These are phyloP conservation scores for Paratrypauchen microcephalus DNA, from an alignment of 2,797 vertebrate species.

Conservation along the genomic window DNA sequence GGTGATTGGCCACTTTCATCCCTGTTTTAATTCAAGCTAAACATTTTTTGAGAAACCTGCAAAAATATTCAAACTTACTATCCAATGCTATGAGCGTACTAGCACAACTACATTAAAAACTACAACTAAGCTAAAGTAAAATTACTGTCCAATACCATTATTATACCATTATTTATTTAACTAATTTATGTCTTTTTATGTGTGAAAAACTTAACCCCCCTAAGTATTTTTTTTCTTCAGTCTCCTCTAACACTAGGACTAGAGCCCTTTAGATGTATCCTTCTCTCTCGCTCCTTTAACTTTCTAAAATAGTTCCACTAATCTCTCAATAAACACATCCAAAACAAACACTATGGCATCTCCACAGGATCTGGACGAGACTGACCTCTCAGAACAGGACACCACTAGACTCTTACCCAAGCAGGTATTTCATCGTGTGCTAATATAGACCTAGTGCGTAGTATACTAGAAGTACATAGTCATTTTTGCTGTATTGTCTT, in stretches of 20 bases:
- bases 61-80: too few relatives aligned
- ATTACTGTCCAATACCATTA: too few relatives aligned
- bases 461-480: background rate
- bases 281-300: constrained; percentile 1
- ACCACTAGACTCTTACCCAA: constrained; percentile 42
- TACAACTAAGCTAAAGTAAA: too few relatives aligned
- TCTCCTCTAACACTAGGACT: constrained; percentile 20
- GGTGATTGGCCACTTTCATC: too few relatives aligned
- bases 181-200: background rate
- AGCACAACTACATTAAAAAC: too few relatives aligned
- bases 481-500: background rate
- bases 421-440: constrained; percentile 45
- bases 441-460: background rate
- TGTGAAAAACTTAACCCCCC: constrained; percentile 14
- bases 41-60: too few relatives aligned
- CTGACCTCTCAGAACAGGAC: constrained; percentile 49
- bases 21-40: too few relatives aligned
- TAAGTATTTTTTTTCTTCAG: constrained; percentile 18
- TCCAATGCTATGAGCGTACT: too few relatives aligned
- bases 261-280: background rate
- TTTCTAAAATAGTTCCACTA: constrained; percentile 9
- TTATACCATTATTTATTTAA: too few relatives aligned
- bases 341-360: constrained; percentile 46
- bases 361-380: constrained; percentile 57
- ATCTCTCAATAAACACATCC: constrained; percentile 31